Evolutionary conservation across 2,797 vertebrate genomes (phyloP).

Genomic region (Pelochelys cantorii): DNA sequence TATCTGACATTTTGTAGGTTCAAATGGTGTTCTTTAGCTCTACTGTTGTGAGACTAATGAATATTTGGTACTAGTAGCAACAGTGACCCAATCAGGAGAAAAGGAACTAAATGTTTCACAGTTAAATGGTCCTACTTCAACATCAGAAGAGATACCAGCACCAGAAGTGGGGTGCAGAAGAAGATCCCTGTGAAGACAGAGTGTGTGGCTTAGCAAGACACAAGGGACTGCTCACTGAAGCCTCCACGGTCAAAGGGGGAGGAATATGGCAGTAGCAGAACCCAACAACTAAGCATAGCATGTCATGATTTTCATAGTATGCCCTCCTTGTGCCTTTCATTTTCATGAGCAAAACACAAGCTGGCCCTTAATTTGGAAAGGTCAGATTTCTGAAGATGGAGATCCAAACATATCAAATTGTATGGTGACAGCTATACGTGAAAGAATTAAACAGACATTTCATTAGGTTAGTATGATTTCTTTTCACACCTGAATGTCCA

Average conservation of each 20-base stretch:
- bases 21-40: background rate
- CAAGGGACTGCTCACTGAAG: too few species aligned
- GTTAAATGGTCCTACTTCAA: background rate
- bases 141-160: background rate
- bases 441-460: background rate
- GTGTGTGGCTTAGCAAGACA: background rate
- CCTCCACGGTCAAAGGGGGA: too few species aligned
- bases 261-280: too few species aligned
- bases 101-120: background rate
- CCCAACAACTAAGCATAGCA: too few species aligned
- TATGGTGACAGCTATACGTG: background rate
- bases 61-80: background rate
- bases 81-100: rapidly evolving
- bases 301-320: too few species aligned
- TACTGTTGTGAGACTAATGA: rapidly evolving
- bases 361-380: too few species aligned
- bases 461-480: background rate
- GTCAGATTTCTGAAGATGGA: too few species aligned
- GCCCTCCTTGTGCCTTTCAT: too few species aligned
- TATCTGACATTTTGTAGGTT: background rate
- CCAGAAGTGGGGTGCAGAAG: too few species aligned
- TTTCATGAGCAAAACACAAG: too few species aligned
- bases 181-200: background rate
- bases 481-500: background rate
- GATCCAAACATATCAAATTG: too few species aligned